Evolutionary conservation across 2,888 invertebrate genomes (phyloP).

Genomic region (Scrobipalpa atriplicella): DNA sequence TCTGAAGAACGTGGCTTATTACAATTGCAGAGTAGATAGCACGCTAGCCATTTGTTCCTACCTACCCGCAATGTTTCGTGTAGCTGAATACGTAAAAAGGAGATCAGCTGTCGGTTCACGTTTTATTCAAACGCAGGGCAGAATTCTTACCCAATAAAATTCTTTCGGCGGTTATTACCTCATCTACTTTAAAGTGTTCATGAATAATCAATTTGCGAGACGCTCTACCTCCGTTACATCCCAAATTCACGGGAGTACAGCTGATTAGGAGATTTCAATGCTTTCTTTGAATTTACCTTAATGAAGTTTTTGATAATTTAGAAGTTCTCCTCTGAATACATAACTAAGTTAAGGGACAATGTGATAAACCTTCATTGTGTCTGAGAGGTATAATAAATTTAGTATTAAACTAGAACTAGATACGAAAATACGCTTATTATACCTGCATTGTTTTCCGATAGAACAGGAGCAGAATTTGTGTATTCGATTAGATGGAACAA

Average conservation of each 20-base stretch:
- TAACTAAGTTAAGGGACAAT: background rate
- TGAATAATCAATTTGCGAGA: slow-evolving; percentile 52
- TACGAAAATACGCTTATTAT: background rate
- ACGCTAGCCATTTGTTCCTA: slow-evolving; percentile 2
- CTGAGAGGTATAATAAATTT: background rate
- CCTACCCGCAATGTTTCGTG: slow-evolving; percentile 5
- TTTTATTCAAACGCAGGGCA: slow-evolving; percentile 13
- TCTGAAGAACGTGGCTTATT: slow-evolving; percentile 15
- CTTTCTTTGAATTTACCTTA: background rate
- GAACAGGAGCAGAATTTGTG: background rate
- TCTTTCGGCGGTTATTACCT: slow-evolving; percentile 26
- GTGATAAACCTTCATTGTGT: background rate
- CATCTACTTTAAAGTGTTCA: slow-evolving; percentile 51
- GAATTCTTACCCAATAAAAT: background rate
- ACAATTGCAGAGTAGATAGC: slow-evolving; percentile 19
- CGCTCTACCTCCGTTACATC: slow-evolving; percentile 40
- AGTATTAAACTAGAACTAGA: background rate
- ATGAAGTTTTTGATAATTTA: slow-evolving; percentile 5
- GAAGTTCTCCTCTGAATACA: background rate
- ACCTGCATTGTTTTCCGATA: background rate
- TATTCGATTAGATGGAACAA: slow-evolving; percentile 1
- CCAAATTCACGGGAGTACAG: slow-evolving; percentile 46
- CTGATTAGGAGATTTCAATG: slow-evolving; percentile 37
- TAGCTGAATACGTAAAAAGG: slow-evolving; percentile 17
- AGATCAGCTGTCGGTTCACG: slow-evolving; percentile 1